phyloP scores from a whole-genome alignment of 2,113 vertebrate species.

The Oplegnathus fasciatus region DNA sequence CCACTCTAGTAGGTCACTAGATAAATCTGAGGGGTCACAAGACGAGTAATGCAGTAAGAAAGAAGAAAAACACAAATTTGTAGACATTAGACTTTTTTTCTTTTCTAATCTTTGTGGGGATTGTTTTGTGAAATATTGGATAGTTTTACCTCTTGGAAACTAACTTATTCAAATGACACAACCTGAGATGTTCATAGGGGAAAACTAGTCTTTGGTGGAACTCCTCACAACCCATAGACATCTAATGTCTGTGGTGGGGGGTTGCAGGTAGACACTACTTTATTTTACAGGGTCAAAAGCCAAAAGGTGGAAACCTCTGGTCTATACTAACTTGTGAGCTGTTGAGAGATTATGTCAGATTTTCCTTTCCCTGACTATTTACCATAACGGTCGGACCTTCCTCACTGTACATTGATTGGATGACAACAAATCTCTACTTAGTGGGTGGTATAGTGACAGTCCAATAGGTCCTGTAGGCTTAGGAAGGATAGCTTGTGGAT shows the following conservation, averaged over 20 bases:
- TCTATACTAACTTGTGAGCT: neutral
- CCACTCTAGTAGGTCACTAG: neutral
- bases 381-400: neutral
- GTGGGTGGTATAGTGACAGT: neutral
- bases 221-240: too few species aligned
- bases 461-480: neutral
- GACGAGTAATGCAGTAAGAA: neutral
- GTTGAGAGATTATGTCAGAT: too few species aligned
- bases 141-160: neutral
- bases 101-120: neutral
- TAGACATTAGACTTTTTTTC: too few species aligned
- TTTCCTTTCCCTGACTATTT: neutral
- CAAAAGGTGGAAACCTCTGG: neutral
- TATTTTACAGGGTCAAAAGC: too few species aligned
- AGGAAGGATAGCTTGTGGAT: neutral
- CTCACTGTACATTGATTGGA: neutral
- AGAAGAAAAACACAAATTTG: neutral
- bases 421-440: neutral
- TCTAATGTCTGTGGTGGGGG: too few species aligned
- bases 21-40: neutral
- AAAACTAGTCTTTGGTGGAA: too few species aligned
- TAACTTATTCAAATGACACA: neutral
- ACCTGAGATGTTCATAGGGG: neutral
- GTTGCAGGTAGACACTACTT: too few species aligned
- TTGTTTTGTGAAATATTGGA: neutral